Evolutionary conservation across 2,888 invertebrate species (phyloP).

Genomic region (Sceliomorpha sp.): DNA sequence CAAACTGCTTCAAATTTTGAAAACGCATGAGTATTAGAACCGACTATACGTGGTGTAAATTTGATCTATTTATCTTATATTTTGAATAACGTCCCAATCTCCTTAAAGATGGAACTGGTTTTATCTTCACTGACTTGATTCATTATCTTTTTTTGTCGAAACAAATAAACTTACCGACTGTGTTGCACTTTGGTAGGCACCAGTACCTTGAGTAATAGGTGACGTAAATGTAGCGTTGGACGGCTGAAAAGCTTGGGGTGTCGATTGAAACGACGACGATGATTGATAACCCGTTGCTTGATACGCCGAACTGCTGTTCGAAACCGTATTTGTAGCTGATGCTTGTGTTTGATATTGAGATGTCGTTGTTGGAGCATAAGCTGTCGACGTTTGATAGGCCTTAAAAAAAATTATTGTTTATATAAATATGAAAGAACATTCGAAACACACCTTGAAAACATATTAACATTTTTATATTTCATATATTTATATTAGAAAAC

Average conservation of each 20-base stretch:
- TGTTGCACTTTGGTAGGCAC: conserved; percentile 73
- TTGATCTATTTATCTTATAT: too few relatives aligned
- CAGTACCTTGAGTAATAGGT: conserved; percentile 75
- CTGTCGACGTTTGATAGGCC: conserved; percentile 73
- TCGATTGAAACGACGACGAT: conserved; percentile 74
- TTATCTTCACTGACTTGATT: too few relatives aligned
- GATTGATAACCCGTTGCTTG: conserved; percentile 74
- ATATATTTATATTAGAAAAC: too few relatives aligned
- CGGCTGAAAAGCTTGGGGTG: conserved; percentile 75
- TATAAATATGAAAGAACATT: too few relatives aligned
- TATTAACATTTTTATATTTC: too few relatives aligned
- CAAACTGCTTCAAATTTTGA: too few relatives aligned
- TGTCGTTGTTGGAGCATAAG: conserved; percentile 74
- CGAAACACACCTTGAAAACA: too few relatives aligned
- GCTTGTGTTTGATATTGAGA: conserved; percentile 76
- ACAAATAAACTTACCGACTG: conserved; percentile 70
- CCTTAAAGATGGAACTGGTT: too few relatives aligned
- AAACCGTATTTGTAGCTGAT: conserved; percentile 71
- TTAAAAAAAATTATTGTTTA: conserved; percentile 46
- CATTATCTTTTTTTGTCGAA: too few relatives aligned
- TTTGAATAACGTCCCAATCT: not conserved
- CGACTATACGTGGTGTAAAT: too few relatives aligned
- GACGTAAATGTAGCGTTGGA: conserved; percentile 75
- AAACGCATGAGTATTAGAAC: too few relatives aligned
- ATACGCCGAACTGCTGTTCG: conserved; percentile 72